Percentiles rank a stretch among this genome's conserved stretches.
phyloP scores from a whole-genome alignment of 2,797 vertebrate species.

The Tauraco hartlaubi region DNA sequence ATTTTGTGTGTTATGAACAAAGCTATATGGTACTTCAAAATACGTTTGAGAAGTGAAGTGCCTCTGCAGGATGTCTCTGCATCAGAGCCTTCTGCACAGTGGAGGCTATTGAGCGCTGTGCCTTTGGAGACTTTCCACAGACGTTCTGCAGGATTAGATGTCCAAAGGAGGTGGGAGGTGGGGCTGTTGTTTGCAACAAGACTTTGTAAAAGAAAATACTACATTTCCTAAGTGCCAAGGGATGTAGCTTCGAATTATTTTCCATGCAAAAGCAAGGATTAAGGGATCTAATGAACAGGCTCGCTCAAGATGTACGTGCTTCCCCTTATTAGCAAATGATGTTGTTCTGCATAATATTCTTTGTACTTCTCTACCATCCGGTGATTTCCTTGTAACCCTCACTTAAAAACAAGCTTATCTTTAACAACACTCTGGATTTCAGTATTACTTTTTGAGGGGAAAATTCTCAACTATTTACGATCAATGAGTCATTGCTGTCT shows the following conservation, averaged over 20 bases:
- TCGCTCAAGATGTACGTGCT: neutral
- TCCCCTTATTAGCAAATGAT: neutral
- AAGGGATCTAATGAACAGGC: slow-evolving; percentile 2
- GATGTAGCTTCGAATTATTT: slow-evolving; percentile 2
- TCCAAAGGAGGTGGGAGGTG: neutral
- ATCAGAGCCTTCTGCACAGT: slow-evolving; percentile 1
- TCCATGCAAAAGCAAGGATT: slow-evolving; percentile 2
- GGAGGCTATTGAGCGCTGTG: neutral
- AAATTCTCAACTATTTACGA: neutral
- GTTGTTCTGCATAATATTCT: neutral
- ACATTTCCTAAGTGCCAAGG: neutral
- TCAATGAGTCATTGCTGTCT: neutral
- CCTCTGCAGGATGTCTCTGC: slow-evolving; percentile 8
- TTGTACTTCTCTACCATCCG: neutral
- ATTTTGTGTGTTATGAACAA: neutral
- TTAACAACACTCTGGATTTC: neutral
- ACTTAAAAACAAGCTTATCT: slow-evolving; percentile 16
- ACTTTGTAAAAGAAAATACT: neutral
- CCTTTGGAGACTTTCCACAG: slow-evolving; percentile 24
- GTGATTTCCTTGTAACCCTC: neutral
- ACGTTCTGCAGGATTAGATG: neutral
- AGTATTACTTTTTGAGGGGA: neutral
- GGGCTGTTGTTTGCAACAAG: neutral
- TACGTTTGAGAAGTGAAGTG: slow-evolving; percentile 15
- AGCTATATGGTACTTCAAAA: slow-evolving; percentile 1